Percentiles rank a stretch among this genome's conserved stretches.
phyloP scores from a whole-genome alignment of 2,113 vertebrate species.

The Mionectes macconnelli region DNA sequence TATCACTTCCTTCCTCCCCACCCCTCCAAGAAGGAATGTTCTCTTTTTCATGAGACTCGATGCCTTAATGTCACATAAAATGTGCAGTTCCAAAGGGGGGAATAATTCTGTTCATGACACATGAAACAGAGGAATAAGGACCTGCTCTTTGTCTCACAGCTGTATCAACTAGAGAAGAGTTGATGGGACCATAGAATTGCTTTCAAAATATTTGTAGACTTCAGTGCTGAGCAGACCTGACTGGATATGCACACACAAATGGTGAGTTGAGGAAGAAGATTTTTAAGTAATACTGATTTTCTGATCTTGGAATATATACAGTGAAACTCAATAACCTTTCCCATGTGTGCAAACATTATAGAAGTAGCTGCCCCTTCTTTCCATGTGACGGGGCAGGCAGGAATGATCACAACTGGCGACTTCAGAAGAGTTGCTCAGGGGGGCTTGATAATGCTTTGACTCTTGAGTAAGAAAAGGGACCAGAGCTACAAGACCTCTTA shows the following conservation, averaged over 20 bases:
- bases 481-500: not conserved
- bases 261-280: not conserved
- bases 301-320: not conserved
- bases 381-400: no score
- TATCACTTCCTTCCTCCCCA: not conserved
- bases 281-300: not conserved
- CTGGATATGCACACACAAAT: not conserved
- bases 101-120: not conserved
- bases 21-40: not conserved
- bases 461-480: not conserved
- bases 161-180: not conserved
- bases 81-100: not conserved
- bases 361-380: not conserved
- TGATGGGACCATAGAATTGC: not conserved
- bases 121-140: not conserved
- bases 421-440: not conserved
- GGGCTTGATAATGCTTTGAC: not conserved
- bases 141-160: not conserved
- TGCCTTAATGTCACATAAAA: not conserved
- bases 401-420: not conserved
- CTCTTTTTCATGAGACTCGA: not conserved
- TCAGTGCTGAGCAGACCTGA: not conserved
- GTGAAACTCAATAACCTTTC: not conserved
- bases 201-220: not conserved
- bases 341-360: not conserved